Conservation (phyloP, 2,797 vertebrate species). For the Hypotaenidia philippensis region DNA sequence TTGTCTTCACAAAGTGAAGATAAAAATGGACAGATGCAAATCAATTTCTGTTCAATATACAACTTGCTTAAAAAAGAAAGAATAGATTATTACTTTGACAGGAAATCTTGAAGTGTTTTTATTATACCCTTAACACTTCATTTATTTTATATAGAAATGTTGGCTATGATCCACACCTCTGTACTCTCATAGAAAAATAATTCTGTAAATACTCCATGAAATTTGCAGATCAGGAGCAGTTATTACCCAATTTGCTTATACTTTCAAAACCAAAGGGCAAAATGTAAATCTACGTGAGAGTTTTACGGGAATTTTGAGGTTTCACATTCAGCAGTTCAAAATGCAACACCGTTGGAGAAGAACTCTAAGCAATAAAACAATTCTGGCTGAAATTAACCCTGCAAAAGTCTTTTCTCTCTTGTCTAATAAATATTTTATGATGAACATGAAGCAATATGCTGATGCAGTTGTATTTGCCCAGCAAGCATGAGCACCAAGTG, state of each 20-base stretch:
- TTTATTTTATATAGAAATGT: neutral
- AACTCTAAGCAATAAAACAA: slow-evolving; percentile 19
- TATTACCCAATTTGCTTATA: slow-evolving; percentile 19
- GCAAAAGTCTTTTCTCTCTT: slow-evolving; percentile 45
- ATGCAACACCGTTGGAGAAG: neutral
- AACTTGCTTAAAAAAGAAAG: neutral
- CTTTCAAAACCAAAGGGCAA: slow-evolving; percentile 5
- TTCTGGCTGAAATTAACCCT: slow-evolving; percentile 59
- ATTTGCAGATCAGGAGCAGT: neutral
- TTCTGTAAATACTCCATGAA: slow-evolving; percentile 30
- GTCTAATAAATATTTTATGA: slow-evolving; percentile 78
- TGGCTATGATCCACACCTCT: neutral
- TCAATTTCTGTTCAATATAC: slow-evolving; percentile 6
- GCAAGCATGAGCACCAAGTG: slow-evolving; percentile 78
- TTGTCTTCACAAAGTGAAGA: slow-evolving; percentile 34
- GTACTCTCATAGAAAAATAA: neutral
- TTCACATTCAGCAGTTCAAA: slow-evolving; percentile 36
- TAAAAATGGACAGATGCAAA: slow-evolving; percentile 16
- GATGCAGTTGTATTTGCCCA: slow-evolving; percentile 83
- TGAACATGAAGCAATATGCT: slow-evolving; percentile 69
- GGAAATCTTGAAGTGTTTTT: neutral
- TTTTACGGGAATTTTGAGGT: slow-evolving; percentile 30
- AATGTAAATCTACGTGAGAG: slow-evolving; percentile 42
- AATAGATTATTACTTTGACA: neutral
- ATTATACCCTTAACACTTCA: neutral